A percentile compares a stretch with the other conserved stretches of the same genome.
phyloP scores from a whole-genome alignment of 2,888 invertebrate genomes.

The Cerastoderma edule region DNA sequence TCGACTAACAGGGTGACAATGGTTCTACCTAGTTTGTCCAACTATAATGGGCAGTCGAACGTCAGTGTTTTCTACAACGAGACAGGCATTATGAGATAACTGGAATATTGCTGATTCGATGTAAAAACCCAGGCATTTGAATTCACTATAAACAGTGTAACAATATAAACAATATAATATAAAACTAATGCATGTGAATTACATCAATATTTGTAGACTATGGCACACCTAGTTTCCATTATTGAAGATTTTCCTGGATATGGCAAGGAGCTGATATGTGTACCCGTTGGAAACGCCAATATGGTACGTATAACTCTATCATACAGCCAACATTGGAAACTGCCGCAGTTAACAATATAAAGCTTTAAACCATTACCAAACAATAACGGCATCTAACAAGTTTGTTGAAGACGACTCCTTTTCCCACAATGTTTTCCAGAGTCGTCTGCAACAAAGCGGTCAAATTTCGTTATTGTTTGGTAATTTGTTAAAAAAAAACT shows the following conservation, averaged over 20 bases:
- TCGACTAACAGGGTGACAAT: no score
- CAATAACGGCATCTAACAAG: background rate
- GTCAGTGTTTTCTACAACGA: no score
- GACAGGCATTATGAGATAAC: background rate
- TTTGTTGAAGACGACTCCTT: background rate
- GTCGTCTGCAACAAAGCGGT: background rate
- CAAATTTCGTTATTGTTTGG: no score
- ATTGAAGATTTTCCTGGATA: slow-evolving; percentile 1
- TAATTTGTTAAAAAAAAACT: no score
- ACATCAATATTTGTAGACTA: slow-evolving; percentile 1
- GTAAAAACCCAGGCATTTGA: background rate
- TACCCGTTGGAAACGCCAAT: background rate
- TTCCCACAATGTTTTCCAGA: background rate
- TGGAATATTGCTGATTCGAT: background rate
- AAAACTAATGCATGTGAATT: no score
- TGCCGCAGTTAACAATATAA: background rate
- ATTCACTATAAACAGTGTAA: background rate
- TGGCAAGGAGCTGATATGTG: slow-evolving; percentile 21
- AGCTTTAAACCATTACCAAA: background rate
- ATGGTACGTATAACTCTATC: background rate
- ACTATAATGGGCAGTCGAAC: no score
- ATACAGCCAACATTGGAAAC: background rate
- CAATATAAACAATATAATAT: no score
- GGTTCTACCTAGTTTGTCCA: no score
- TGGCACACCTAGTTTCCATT: background rate